Conservation (phyloP, 2,113 vertebrate species). For the Sinosuthora webbiana region DNA sequence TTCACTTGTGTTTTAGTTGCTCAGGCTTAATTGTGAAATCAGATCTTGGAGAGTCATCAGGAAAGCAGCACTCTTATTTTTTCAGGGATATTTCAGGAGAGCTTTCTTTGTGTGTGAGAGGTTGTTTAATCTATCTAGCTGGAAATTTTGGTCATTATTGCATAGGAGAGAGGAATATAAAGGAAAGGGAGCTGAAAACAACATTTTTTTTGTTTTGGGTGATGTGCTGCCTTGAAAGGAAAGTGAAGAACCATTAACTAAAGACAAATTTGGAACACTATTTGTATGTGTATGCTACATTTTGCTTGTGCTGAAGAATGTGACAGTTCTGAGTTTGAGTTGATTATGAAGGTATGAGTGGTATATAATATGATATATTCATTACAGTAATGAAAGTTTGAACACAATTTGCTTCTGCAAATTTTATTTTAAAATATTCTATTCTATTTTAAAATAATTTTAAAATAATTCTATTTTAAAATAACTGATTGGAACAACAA, state of each 20-base stretch:
- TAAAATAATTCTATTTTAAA: not conserved
- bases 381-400: not conserved
- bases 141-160: not conserved
- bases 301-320: not conserved
- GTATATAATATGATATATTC: not conserved
- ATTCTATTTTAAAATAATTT: not conserved
- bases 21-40: not conserved
- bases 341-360: not conserved
- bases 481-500: not conserved
- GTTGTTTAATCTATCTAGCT: not conserved
- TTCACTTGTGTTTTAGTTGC: not conserved
- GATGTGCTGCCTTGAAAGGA: not conserved
- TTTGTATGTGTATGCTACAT: not conserved
- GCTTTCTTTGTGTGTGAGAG: not conserved
- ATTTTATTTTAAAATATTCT: too few species aligned
- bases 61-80: not conserved
- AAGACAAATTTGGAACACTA: not conserved
- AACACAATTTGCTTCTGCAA: not conserved
- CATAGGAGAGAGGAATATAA: not conserved
- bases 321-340: not conserved
- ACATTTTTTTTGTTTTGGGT: not conserved
- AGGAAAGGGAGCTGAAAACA: not conserved
- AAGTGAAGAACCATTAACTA: not conserved
- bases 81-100: not conserved
- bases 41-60: not conserved